Evolutionary conservation across 92 coral and sea anemone species (phyloP), one percentile per base, ranked within the genome.

Genomic region (Pocillopora meandrina): DNA sequence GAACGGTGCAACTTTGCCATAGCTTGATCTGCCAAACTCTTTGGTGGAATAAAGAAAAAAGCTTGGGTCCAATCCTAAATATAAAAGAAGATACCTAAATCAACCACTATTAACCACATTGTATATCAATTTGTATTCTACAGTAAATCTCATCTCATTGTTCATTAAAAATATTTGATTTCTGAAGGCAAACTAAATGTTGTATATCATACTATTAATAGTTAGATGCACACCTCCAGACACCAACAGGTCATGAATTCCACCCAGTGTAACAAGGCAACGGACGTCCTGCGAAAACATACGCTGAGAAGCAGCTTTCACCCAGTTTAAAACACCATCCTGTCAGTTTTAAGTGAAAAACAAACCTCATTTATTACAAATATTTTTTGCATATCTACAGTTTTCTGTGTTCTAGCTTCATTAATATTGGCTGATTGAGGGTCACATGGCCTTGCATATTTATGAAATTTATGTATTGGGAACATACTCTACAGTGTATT

Each of bases 11-110:
- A 96, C 86, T 79, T 88, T 82, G 77, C 75, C 84, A 65, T 82
- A 73, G 69, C 78, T 82, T 36, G 93, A 90, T 60, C 83, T 85
- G 0, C 94, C 91, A 86, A 88, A 96, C 75, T 83, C 80, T 21
- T 87, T 89, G 34, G 85, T 59, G 59, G 89, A 69, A 85, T 94
- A 86, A 12, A 94, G 82, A 8, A 84, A 76, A 31, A 96, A 72
- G 34, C 68, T 80, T 60, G 98, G 91, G 83, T 96, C 98, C 66
- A 94, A 92, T 77, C 98, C 98, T 95, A 90, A 42, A 60, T 56
- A 17, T 63, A 26, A 78, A 78, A 16, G 56, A 78, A 16, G 56
- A 8, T 34, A 17, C 21, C 14, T 14, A 10, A 26, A 2, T 66
- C 18, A 66, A 66, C 12, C 21, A 66, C 21, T 66, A 16, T 66